Evolutionary conservation across 2,797 vertebrate genomes (phyloP), one percentile per base, ranked within the genome.

Genomic region (Chrosomus eos): DNA sequence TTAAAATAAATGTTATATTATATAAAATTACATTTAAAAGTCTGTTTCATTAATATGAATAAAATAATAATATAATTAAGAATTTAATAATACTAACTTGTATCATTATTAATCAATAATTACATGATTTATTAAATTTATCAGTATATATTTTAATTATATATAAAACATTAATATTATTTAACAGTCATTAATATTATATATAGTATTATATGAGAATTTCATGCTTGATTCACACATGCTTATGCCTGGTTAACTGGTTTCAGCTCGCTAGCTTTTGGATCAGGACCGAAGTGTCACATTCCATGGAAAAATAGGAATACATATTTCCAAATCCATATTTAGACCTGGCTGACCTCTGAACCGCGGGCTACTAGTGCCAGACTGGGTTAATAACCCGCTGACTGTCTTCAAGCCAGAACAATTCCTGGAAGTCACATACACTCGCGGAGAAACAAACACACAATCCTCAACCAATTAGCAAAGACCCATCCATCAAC

Each of bases 371-470:
- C 58, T 83, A 23, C 74, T 36, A 33, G 31, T 55, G 23, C 55
- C 75, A 86, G 84, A 67, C 21, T 51, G 81, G 76, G 86, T 72
- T 81, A 79, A 82, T 71, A 74, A 66, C 53, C 68, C 66, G n/a
- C 19, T n/a, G 62, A 51, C 80, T 10, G 75, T 83, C 82, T 73
- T 75, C 31, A 66, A 53, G 38, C 36, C 40, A 55, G 80, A 75
- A 87, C 83, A 88, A 82, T 90, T 86, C 85, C 80, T 89, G 87
- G 86, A 91, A 87, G 85, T 87, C 53, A 77, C 79, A 80, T 33
- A 85, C 31, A 79, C 16, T 14, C 84, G 23, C 62, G 33, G 71
- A 76, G 71, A 36, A 48, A 71, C 75, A 81, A 72, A 68, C 73
- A 77, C 43, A 72, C 62, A 31, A 58, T 40, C 10, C 45, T 45